phyloP scores from a whole-genome alignment of 2,113 vertebrate genomes.

The Aspiorhynchus laticeps region DNA sequence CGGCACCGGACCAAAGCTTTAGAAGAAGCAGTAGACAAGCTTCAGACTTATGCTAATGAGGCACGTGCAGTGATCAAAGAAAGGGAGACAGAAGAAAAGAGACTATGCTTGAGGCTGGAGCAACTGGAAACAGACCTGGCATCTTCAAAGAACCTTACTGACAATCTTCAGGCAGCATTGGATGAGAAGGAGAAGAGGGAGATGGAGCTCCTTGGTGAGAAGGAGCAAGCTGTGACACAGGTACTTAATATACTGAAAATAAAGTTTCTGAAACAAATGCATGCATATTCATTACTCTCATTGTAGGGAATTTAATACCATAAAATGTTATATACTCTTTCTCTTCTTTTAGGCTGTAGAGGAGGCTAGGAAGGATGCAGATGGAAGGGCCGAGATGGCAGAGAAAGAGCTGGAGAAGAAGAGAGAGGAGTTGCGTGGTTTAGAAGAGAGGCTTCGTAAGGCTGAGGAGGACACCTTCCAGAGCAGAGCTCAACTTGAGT shows the following conservation, averaged over 20 bases:
- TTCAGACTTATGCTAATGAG: constrained; percentile 72
- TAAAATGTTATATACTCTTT: not conserved
- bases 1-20: constrained; percentile 73
- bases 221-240: constrained; percentile 84
- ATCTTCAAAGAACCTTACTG: constrained; percentile 81
- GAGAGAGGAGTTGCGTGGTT: constrained; percentile 69
- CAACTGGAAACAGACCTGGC: constrained; percentile 87
- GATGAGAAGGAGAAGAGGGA: constrained; percentile 86
- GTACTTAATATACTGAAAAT: constrained; percentile 62
- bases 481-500: constrained; percentile 82
- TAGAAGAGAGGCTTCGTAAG: constrained; percentile 77
- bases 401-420: constrained; percentile 80
- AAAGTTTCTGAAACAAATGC: not conserved
- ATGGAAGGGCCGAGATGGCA: constrained; percentile 74
- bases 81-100: constrained; percentile 80
- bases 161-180: constrained; percentile 81
- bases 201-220: constrained; percentile 82
- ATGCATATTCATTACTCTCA: not conserved
- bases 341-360: constrained; percentile 77
- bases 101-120: constrained; percentile 81
- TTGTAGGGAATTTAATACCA: not conserved
- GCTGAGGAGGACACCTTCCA: constrained; percentile 79
- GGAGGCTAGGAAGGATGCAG: constrained; percentile 79
- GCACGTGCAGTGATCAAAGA: constrained; percentile 73
- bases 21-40: constrained; percentile 77